phyloP scores from a whole-genome alignment of 2,113 vertebrate species.

The Arothron firmamentum region DNA sequence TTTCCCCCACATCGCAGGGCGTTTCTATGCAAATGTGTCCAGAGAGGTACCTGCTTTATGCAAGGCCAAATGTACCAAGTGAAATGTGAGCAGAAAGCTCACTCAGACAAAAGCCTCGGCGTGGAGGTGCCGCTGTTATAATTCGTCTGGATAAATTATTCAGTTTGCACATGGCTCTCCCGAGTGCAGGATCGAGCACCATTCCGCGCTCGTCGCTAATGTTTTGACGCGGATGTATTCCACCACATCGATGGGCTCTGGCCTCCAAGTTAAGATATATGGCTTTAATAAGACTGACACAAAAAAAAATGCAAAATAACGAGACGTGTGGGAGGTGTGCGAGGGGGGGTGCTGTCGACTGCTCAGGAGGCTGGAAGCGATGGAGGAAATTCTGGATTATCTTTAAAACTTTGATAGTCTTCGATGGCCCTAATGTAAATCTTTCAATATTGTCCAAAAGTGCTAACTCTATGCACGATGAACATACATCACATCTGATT shows the following conservation, averaged over 20 bases:
- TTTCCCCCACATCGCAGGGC: slow-evolving; percentile 60
- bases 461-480: no score
- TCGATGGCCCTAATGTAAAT: neutral
- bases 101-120: slow-evolving; percentile 60
- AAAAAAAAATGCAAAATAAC: slow-evolving; percentile 66
- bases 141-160: slow-evolving; percentile 72
- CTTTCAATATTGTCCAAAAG: no score
- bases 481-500: no score
- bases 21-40: slow-evolving; percentile 74
- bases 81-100: slow-evolving; percentile 55
- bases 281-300: slow-evolving; percentile 69
- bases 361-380: no score
- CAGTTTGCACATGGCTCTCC: slow-evolving; percentile 62
- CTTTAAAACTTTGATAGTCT: slow-evolving; percentile 13
- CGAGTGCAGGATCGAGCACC: slow-evolving; percentile 43
- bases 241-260: slow-evolving; percentile 31
- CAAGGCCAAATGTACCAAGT: slow-evolving; percentile 58
- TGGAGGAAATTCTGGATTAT: slow-evolving; percentile 28
- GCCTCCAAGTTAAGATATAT: slow-evolving; percentile 61
- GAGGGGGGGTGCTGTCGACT: slow-evolving; percentile 8
- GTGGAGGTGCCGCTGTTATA: slow-evolving; percentile 51
- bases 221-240: slow-evolving; percentile 63
- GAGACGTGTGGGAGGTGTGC: slow-evolving; percentile 53
- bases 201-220: slow-evolving; percentile 47
- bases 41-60: slow-evolving; percentile 61